Conservation (phyloP, 2,888 invertebrate genomes). For the Nyleta sp. region DNA sequence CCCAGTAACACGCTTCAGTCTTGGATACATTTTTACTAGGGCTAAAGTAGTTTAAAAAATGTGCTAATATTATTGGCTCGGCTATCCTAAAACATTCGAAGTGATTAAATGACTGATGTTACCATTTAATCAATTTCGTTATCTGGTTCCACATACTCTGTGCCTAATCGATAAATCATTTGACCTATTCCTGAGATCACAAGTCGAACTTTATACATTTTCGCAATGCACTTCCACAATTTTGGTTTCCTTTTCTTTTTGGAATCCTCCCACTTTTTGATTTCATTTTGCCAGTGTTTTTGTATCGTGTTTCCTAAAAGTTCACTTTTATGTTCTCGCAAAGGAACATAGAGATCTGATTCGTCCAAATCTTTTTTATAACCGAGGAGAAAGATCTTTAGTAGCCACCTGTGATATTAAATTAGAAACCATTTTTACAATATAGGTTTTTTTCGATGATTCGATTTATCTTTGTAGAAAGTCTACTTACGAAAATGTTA, state of each 20-base stretch:
- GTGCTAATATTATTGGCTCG: constrained; percentile 75
- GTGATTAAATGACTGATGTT: too few species aligned
- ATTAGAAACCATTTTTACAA: too few species aligned
- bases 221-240: not conserved
- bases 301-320: constrained; percentile 82
- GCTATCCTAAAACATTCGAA: constrained; percentile 70
- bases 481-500: too few species aligned
- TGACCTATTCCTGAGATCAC: constrained; percentile 2
- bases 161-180: not conserved
- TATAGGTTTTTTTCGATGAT: too few species aligned
- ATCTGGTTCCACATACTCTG: not conserved
- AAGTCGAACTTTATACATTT: not conserved
- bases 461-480: too few species aligned
- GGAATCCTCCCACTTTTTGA: not conserved
- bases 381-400: constrained; percentile 89
- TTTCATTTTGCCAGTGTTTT: constrained; percentile 83
- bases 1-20: constrained; percentile 82
- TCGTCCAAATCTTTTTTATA: constrained; percentile 88
- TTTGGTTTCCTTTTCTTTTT: constrained; percentile 8
- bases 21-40: constrained; percentile 54
- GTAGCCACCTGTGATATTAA: constrained; percentile 86
- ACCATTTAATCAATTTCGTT: too few species aligned
- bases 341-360: constrained; percentile 88
- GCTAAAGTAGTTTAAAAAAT: constrained; percentile 72
- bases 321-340: constrained; percentile 87